Percentiles rank a stretch among this genome's conserved stretches.
These are phyloP conservation scores for Oxyteleia sp. DNA, from an alignment of 2,888 invertebrate genomes.

Conservation along the genomic window DNA sequence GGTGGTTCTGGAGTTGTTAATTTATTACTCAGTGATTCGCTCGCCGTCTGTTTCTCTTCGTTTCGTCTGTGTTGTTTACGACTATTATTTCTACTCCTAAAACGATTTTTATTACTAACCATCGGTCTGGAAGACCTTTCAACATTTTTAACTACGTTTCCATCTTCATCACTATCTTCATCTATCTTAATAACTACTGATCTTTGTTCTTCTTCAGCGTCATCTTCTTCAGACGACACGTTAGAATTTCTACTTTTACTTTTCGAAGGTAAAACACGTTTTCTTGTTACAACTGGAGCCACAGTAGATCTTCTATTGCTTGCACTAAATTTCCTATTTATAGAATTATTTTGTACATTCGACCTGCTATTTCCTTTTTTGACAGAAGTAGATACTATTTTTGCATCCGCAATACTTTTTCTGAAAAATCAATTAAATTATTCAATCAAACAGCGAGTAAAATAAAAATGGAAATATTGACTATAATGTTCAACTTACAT, in stretches of 20 bases:
- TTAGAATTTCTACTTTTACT: constrained; percentile 74
- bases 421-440: no score
- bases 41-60: constrained; percentile 85
- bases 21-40: constrained; percentile 87
- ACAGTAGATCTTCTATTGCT: constrained; percentile 77
- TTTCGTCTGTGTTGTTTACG: constrained; percentile 77
- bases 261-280: constrained; percentile 73
- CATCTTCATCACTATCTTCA: constrained; percentile 73
- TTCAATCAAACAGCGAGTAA: no score
- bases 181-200: constrained; percentile 54
- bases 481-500: constrained; percentile 88
- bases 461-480: no score
- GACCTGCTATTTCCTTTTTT: constrained; percentile 61
- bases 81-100: constrained; percentile 76
- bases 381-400: constrained; percentile 42
- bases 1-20: constrained; percentile 93
- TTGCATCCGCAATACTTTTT: constrained; percentile 62
- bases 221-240: constrained; percentile 64
- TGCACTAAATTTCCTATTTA: constrained; percentile 72
- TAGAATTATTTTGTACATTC: constrained; percentile 74
- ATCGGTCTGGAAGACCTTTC: constrained; percentile 75
- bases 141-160: constrained; percentile 75
- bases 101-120: constrained; percentile 77
- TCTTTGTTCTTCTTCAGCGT: constrained; percentile 62
- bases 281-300: constrained; percentile 72